These are phyloP conservation scores for Trissonchulus sp. DNA, from an alignment of 2,888 invertebrate species.

Conservation along the genomic window DNA sequence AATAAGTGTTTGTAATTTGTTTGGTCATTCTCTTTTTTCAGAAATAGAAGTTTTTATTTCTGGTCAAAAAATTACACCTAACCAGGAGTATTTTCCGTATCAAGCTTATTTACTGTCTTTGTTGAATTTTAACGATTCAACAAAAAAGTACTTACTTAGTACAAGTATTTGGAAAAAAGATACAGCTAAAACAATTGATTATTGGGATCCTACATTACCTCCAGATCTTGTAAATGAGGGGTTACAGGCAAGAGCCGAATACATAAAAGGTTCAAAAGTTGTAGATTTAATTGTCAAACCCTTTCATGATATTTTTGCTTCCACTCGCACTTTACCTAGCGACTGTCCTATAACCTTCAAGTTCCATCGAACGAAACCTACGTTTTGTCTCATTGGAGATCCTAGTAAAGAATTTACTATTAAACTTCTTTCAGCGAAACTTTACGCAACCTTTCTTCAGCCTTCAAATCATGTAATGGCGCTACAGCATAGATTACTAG, in stretches of 20 bases:
- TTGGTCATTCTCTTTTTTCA: slow-evolving; percentile 14
- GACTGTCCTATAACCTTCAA: not conserved
- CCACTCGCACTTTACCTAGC: not conserved
- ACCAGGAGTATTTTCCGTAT: not conserved
- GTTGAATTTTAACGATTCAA: not conserved
- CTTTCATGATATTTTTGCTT: not conserved
- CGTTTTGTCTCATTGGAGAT: slow-evolving; percentile 11
- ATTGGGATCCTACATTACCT: no score
- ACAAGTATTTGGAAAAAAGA: not conserved
- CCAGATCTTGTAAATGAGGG: not conserved
- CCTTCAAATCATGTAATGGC: not conserved
- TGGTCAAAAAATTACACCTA: not conserved
- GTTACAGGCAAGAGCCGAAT: not conserved
- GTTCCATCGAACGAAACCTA: not conserved
- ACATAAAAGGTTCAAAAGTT: not conserved
- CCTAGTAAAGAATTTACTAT: not conserved
- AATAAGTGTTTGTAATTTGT: slow-evolving; percentile 6
- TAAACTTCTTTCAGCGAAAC: not conserved
- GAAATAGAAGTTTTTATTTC: not conserved
- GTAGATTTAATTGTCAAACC: slow-evolving; percentile 6
- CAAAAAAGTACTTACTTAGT: not conserved
- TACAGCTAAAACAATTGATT: not conserved
- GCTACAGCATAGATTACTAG: not conserved
- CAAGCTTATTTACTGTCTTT: not conserved
- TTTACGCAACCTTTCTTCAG: not conserved